Evolutionary conservation across 2,113 vertebrate genomes (phyloP).

Genomic region (Naja naja): DNA sequence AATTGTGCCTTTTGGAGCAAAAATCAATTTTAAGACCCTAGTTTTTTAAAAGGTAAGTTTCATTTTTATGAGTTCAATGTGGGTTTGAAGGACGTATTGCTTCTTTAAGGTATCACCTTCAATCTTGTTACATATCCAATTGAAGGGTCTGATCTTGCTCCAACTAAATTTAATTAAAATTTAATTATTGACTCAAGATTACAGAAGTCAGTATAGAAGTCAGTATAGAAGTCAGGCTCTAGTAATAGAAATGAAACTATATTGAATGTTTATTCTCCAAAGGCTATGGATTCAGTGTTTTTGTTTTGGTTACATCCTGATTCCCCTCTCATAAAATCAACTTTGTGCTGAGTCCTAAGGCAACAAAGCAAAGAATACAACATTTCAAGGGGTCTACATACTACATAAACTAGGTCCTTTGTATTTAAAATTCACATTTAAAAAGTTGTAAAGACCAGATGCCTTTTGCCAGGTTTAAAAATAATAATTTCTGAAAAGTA

Average conservation of each 20-base stretch:
- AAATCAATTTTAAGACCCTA: background rate
- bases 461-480: background rate
- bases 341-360: background rate
- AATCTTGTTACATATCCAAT: background rate
- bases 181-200: constrained; percentile 8
- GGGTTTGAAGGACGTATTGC: background rate
- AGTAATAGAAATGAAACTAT: background rate
- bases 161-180: background rate
- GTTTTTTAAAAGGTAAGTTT: background rate
- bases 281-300: background rate
- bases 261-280: background rate
- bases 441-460: background rate
- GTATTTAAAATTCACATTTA: background rate
- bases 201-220: too few relatives aligned
- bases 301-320: background rate
- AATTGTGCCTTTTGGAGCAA: background rate
- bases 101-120: background rate
- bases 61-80: background rate
- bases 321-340: background rate
- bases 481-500: background rate
- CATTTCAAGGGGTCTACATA: background rate
- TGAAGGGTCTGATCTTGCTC: background rate
- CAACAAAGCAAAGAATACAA: background rate
- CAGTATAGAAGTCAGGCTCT: background rate
- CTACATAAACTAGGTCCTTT: background rate